Conservation (phyloP, 2,113 vertebrate genomes). For the Neodontobutis hainanensis region DNA sequence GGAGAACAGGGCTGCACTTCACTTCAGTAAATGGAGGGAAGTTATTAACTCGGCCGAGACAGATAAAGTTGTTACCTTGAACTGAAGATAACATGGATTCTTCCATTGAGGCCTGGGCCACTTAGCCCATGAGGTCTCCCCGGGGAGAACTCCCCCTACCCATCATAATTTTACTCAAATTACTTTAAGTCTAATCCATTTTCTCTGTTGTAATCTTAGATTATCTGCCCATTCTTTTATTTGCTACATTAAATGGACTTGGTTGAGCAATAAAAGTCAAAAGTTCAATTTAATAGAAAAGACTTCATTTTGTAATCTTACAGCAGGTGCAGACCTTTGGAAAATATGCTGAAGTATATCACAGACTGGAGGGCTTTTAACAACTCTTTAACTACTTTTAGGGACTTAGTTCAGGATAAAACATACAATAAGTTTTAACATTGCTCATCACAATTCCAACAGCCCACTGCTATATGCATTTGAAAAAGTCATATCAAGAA, state of each 20-base stretch:
- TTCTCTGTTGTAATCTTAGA: slow-evolving; percentile 30
- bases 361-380: background rate
- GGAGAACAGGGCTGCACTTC: slow-evolving; percentile 52
- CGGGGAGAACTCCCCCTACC: slow-evolving; percentile 31
- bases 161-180: slow-evolving; percentile 42
- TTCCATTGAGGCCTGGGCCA: slow-evolving; percentile 32
- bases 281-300: slow-evolving; percentile 37
- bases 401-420: too few species aligned
- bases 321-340: background rate
- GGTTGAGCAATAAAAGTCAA: slow-evolving; percentile 34
- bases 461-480: too few species aligned
- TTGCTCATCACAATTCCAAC: too few species aligned
- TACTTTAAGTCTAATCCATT: slow-evolving; percentile 33
- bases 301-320: slow-evolving; percentile 26
- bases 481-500: background rate
- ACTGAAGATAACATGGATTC: slow-evolving; percentile 62
- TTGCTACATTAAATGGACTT: slow-evolving; percentile 34
- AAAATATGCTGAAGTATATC: background rate
- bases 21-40: slow-evolving; percentile 60
- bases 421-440: too few species aligned
- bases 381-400: too few species aligned
- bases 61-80: slow-evolving; percentile 72
- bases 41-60: slow-evolving; percentile 67
- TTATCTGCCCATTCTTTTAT: slow-evolving; percentile 43
- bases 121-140: slow-evolving; percentile 33